These are phyloP conservation scores for Chrysomela aeneicollis DNA, from an alignment of 2,888 invertebrate genomes.

Conservation along the genomic window DNA sequence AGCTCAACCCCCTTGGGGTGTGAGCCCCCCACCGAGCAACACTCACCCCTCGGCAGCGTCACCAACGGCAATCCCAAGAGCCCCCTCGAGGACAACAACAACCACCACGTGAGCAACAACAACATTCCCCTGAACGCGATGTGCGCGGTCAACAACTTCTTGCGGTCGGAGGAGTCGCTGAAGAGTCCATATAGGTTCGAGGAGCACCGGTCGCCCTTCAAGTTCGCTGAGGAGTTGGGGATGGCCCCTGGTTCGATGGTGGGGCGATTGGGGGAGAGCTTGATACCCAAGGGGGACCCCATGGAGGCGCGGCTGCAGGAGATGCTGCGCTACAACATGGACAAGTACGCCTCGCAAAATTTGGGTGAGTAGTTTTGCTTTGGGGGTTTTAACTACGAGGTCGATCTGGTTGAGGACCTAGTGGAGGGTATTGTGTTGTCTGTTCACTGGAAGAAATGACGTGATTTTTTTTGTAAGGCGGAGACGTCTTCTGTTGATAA, in stretches of 20 bases:
- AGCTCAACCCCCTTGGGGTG: slow-evolving; percentile 62
- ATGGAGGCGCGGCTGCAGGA: slow-evolving; percentile 94
- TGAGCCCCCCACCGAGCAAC: slow-evolving; percentile 57
- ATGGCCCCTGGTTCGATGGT: slow-evolving; percentile 83
- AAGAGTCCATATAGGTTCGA: slow-evolving; percentile 81
- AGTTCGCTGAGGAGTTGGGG: slow-evolving; percentile 85
- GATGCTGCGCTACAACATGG: slow-evolving; percentile 94
- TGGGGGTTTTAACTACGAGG: too few species aligned
- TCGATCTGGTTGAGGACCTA: too few species aligned
- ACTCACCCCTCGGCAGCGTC: slow-evolving; percentile 59
- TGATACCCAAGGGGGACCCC: slow-evolving; percentile 91
- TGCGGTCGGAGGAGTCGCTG: slow-evolving; percentile 63
- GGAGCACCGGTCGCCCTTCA: slow-evolving; percentile 80
- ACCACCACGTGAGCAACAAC: slow-evolving; percentile 64
- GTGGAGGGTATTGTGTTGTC: too few species aligned
- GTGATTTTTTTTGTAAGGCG: too few species aligned
- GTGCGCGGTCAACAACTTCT: slow-evolving; percentile 61
- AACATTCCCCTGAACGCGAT: slow-evolving; percentile 63
- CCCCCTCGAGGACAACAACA: slow-evolving; percentile 60
- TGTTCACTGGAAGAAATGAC: too few species aligned
- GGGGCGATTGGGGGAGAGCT: slow-evolving; percentile 84
- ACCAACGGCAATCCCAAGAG: slow-evolving; percentile 65
- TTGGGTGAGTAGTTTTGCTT: slow-evolving; percentile 60
- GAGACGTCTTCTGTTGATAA: too few species aligned
- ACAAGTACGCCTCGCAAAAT: slow-evolving; percentile 92